These are phyloP conservation scores for Malaclemys terrapin DNA, from an alignment of 2,113 vertebrate genomes.

Conservation along the genomic window DNA sequence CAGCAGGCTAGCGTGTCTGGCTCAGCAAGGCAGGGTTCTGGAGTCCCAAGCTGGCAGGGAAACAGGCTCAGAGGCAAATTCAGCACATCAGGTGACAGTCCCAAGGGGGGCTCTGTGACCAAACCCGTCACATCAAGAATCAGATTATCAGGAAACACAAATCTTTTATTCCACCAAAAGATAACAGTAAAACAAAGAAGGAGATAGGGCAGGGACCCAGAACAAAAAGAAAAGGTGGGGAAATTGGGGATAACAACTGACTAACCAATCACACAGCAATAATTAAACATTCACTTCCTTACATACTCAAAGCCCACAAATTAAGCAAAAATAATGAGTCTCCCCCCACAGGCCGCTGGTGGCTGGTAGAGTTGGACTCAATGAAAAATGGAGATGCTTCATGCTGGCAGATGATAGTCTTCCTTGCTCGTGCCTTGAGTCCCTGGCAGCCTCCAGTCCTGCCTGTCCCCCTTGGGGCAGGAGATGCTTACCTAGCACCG, in stretches of 20 bases:
- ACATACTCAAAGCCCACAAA: not conserved
- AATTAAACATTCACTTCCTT: not conserved
- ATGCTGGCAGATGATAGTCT: not conserved
- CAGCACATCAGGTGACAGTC: too few relatives aligned
- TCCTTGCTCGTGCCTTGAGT: not conserved
- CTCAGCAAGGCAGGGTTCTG: too few relatives aligned
- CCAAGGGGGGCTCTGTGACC: too few relatives aligned
- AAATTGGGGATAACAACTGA: not conserved
- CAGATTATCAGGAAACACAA: not conserved
- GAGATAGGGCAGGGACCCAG: not conserved
- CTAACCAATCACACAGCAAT: not conserved
- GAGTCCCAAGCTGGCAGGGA: too few relatives aligned
- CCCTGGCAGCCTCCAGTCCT: not conserved
- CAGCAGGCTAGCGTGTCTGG: too few relatives aligned
- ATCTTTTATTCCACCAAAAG: not conserved
- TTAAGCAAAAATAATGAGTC: not conserved
- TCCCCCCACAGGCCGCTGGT: not conserved
- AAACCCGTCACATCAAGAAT: not conserved
- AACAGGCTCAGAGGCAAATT: too few relatives aligned
- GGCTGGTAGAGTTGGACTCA: not conserved
- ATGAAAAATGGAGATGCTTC: not conserved
- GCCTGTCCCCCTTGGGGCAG: not conserved
- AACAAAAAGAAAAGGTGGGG: not conserved
- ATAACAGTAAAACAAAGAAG: not conserved
- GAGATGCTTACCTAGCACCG: not conserved